Evolutionary conservation across 1,140 invertebrate species (phyloP).

Genomic region (Hypsibius dujardini): DNA sequence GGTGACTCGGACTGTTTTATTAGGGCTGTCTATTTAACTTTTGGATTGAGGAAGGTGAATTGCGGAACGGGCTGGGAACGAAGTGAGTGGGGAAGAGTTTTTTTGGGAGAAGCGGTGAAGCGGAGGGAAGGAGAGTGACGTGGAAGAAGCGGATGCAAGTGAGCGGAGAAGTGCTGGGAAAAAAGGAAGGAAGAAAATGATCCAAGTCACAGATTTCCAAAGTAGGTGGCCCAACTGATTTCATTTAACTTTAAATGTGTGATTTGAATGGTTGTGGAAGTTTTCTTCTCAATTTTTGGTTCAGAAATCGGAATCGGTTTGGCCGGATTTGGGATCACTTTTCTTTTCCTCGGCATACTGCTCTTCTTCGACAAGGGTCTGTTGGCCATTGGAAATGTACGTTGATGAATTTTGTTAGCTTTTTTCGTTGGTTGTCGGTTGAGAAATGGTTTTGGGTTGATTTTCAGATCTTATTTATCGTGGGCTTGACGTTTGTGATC

Average conservation of each 20-base stretch:
- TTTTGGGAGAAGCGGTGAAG: no score
- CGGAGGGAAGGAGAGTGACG: background rate
- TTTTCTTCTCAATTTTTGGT: conserved; percentile 27
- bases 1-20: no score
- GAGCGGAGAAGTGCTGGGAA: no score
- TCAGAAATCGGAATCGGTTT: conserved; percentile 91
- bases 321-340: conserved; percentile 83
- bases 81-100: no score
- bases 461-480: conserved; percentile 75
- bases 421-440: conserved; percentile 13
- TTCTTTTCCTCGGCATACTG: conserved; percentile 81
- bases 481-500: conserved; percentile 84
- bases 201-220: conserved; percentile 30
- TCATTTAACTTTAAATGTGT: conserved; percentile 12
- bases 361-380: conserved; percentile 93
- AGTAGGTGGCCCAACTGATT: conserved; percentile 25
- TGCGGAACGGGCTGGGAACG: no score
- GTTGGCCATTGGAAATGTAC: conserved; percentile 93
- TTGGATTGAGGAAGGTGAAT: no score
- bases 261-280: conserved; percentile 13
- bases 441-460: conserved; percentile 22
- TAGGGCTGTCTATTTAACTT: no score
- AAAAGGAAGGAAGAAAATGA: no score
- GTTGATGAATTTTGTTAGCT: conserved; percentile 28
- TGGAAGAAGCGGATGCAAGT: background rate